Conservation (phyloP, 2,797 vertebrate species). For the Periparus ater region DNA sequence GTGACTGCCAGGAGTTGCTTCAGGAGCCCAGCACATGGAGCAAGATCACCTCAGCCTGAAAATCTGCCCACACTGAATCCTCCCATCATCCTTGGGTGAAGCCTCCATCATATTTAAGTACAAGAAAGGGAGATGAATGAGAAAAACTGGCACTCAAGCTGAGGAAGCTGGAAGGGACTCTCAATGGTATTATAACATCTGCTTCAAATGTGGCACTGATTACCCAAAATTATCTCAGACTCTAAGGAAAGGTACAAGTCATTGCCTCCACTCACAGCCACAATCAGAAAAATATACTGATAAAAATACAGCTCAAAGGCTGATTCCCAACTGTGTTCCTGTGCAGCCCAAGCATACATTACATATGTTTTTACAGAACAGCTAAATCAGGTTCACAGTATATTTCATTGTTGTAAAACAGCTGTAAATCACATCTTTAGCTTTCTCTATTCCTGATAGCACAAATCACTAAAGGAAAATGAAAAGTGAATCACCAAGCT, state of each 20-base stretch:
- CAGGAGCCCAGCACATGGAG: neutral
- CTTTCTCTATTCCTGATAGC: neutral
- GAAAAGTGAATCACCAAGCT: neutral
- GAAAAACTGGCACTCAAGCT: neutral
- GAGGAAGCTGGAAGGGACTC: neutral
- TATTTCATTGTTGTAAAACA: neutral
- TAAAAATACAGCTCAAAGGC: neutral
- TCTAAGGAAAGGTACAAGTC: neutral
- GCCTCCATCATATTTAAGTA: neutral
- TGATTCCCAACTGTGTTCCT: neutral
- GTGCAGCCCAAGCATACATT: neutral
- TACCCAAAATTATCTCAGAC: neutral
- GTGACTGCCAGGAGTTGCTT: neutral
- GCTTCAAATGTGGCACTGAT: neutral
- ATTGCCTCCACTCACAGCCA: neutral
- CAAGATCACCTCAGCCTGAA: neutral
- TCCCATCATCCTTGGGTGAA: accelerated
- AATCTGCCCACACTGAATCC: neutral
- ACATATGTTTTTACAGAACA: accelerated
- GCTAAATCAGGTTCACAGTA: neutral
- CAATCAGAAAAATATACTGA: neutral
- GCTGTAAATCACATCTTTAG: neutral
- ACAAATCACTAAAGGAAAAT: neutral
- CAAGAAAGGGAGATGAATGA: neutral
- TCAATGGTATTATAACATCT: neutral